Evolutionary conservation across 2,113 vertebrate genomes (phyloP), one percentile per base, ranked within the genome.

Genomic region (Malaclemys terrapin): DNA sequence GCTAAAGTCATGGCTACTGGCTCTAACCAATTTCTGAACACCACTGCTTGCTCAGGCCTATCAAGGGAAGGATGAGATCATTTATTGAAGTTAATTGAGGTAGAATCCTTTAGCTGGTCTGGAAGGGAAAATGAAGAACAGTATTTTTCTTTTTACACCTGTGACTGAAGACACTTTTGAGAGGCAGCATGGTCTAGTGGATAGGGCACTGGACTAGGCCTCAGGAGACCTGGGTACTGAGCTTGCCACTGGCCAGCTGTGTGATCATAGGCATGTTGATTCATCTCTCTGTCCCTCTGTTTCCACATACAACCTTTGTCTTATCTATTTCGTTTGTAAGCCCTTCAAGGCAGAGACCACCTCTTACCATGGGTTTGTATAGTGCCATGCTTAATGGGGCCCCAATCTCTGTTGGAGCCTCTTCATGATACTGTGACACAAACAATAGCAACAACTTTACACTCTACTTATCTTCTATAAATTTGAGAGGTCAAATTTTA

Each of bases 21-120:
- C 88, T 90, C 91, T 94, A 94, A 96, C 93, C 96, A 89, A 96
- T 95, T 97, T 94, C 89, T 90, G 96, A 93, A 91, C 91, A 92
- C 91, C 91, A 94, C 94, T 96, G 95, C 91, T 96, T 38, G 96
- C 80, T 95, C 93, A 93, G 93, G 96, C 93, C 95, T 93, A 90
- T 93, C 96, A 97, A 8, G 76, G 89, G 95, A 91, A 96, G 80
- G 0, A 96, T 94, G 96, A 97, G 96, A 82, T 91, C 88, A 90
- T 87, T 97, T 94, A 90, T 85, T 96, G 93, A 50, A 93, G 95
- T 93, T 93, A 97, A 97, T 84, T 91, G 89, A 96, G 95, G 96
- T 90, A 91, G 95, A 97, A 97, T 95, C 86, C 96, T 97, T 95
- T 94, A 93, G 80, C 88, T 96, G 84, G 75, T 80, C 54, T 20